A percentile compares a stretch with the other conserved stretches of the same genome.
Conservation (phyloP, 2,888 invertebrate genomes). For the Polylopha cassiicola region DNA sequence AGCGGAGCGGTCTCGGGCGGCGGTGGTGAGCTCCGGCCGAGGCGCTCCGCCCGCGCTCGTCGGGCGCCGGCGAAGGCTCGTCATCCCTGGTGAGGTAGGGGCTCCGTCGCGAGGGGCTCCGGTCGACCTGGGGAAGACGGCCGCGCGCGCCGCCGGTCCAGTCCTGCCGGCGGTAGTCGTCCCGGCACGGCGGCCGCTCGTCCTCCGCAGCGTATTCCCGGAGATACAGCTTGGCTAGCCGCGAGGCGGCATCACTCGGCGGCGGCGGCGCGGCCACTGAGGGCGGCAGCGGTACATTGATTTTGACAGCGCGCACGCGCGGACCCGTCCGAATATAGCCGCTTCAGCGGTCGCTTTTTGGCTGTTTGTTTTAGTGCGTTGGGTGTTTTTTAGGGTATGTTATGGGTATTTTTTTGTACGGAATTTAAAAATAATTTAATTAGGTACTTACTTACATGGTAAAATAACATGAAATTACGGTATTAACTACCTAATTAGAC, state of each 20-base stretch:
- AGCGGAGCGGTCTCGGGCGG: constrained; percentile 84
- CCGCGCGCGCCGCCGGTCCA: constrained; percentile 74
- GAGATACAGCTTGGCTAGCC: constrained; percentile 75
- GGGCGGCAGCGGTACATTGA: constrained; percentile 54
- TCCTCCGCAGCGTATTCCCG: constrained; percentile 76
- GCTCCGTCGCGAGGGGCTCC: constrained; percentile 91
- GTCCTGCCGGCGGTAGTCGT: constrained; percentile 73
- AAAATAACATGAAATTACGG: too few relatives aligned
- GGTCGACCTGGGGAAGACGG: constrained; percentile 90
- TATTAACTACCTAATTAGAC: too few relatives aligned
- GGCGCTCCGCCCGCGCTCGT: constrained; percentile 87
- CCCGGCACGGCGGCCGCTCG: constrained; percentile 73
- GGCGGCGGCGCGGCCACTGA: constrained; percentile 75
- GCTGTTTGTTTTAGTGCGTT: too few relatives aligned
- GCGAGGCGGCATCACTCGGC: constrained; percentile 68
- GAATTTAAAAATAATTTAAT: too few relatives aligned
- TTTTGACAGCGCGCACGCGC: constrained; percentile 53
- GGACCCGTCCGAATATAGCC: constrained; percentile 24
- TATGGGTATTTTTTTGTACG: too few relatives aligned
- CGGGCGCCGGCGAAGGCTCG: constrained; percentile 88
- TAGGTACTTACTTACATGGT: too few relatives aligned
- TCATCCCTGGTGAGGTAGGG: constrained; percentile 87
- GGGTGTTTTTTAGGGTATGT: too few relatives aligned
- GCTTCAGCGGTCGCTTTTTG: background rate
- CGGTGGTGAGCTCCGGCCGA: constrained; percentile 85